Evolutionary conservation across 2,797 vertebrate genomes (phyloP).

Genomic region (Hafferia zeledoni): DNA sequence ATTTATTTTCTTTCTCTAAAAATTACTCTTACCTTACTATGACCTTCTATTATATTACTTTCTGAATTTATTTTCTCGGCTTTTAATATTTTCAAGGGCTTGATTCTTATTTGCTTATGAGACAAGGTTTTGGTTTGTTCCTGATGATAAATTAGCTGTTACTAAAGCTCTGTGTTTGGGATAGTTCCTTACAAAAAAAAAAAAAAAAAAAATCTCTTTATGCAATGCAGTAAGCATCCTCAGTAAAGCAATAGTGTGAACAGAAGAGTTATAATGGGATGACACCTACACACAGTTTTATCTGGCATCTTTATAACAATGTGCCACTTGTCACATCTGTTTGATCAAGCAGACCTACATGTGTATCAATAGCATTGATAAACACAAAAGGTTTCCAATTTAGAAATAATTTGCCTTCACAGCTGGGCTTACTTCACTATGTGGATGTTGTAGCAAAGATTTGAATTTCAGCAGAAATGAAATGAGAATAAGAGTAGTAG

Average conservation of each 20-base stretch:
- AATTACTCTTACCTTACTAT: neutral
- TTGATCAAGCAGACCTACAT: neutral
- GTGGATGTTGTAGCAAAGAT: neutral
- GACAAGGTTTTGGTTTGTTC: neutral
- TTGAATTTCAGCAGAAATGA: neutral
- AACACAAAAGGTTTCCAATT: slow-evolving; percentile 18
- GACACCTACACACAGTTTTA: neutral
- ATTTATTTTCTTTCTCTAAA: neutral
- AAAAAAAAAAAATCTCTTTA: neutral
- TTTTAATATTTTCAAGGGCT: neutral
- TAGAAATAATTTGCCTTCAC: neutral
- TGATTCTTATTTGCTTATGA: neutral
- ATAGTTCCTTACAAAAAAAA: neutral
- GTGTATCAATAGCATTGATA: neutral
- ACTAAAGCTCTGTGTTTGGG: neutral
- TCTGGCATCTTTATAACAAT: neutral
- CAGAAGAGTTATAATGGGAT: neutral
- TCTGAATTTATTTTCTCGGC: neutral
- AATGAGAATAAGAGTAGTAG: neutral
- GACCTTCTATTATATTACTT: neutral
- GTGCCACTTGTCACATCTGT: slow-evolving; percentile 9
- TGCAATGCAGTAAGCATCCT: neutral
- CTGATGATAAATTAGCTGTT: neutral
- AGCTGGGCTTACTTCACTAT: neutral
- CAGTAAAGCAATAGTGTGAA: neutral